Percentiles rank a stretch among this genome's conserved stretches.
phyloP scores from a whole-genome alignment of 2,888 invertebrate species.

The Cryptocheilus praepositus region DNA sequence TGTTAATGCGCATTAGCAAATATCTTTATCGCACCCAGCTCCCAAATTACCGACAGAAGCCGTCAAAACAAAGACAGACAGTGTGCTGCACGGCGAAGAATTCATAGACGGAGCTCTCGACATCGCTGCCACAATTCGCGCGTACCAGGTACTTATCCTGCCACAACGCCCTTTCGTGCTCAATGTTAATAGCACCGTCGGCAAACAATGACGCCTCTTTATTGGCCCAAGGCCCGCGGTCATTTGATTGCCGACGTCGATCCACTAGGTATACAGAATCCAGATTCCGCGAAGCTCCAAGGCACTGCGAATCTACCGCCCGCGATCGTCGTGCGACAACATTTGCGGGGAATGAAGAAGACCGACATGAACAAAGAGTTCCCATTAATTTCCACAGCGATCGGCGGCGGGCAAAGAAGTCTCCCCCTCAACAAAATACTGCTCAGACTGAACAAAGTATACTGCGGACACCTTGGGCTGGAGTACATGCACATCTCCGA shows the following conservation, averaged over 20 bases:
- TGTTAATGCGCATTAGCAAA: too few relatives aligned
- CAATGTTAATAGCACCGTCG: not conserved
- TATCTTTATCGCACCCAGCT: too few relatives aligned
- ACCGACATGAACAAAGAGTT: constrained; percentile 62
- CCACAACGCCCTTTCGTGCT: too few relatives aligned
- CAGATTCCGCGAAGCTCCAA: constrained; percentile 58
- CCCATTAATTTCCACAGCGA: constrained; percentile 57
- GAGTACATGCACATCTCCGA: constrained; percentile 67
- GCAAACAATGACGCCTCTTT: constrained; percentile 6
- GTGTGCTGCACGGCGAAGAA: constrained; percentile 41
- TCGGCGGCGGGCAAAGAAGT: constrained; percentile 59
- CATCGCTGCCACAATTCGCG: constrained; percentile 61
- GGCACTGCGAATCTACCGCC: constrained; percentile 60
- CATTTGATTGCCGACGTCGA: constrained; percentile 90
- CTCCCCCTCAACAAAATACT: constrained; percentile 64
- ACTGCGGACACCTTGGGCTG: constrained; percentile 66
- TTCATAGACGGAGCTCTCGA: constrained; percentile 47
- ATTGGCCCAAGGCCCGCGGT: constrained; percentile 81
- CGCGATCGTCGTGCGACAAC: constrained; percentile 59
- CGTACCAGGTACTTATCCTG: constrained; percentile 60
- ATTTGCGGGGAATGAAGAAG: constrained; percentile 61
- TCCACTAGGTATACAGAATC: constrained; percentile 82
- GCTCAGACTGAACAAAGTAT: constrained; percentile 63
- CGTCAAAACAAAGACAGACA: constrained; percentile 28
- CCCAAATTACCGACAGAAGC: too few relatives aligned